phyloP scores from a whole-genome alignment of 2,888 invertebrate species.

The Scaptodrosophila latifasciaeformis region DNA sequence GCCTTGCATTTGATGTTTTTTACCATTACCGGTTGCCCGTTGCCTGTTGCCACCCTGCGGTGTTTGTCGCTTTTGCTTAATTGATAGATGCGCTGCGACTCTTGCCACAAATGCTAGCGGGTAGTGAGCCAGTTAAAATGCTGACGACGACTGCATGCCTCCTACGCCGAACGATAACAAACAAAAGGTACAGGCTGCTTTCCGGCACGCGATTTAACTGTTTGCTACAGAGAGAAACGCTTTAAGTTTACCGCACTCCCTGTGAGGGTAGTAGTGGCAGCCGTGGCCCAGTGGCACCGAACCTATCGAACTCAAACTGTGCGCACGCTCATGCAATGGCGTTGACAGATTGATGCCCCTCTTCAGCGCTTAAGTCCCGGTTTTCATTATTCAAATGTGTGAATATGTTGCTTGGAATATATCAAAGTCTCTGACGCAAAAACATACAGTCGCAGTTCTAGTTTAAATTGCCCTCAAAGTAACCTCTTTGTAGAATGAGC shows the following conservation, averaged over 20 bases:
- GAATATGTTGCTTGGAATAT: conserved; percentile 59
- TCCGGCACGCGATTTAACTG: conserved; percentile 58
- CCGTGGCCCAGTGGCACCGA: conserved; percentile 63
- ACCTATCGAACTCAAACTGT: conserved; percentile 72
- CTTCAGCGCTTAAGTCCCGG: conserved; percentile 23
- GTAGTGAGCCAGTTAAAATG: too few relatives aligned
- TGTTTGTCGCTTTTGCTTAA: conserved; percentile 59
- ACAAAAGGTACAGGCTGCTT: conserved; percentile 2
- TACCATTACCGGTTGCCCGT: conserved; percentile 15
- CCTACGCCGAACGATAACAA: conserved; percentile 25
- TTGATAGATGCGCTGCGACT: conserved; percentile 46
- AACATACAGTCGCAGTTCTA: background rate
- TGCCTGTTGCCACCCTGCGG: background rate
- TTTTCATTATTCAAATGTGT: conserved; percentile 65
- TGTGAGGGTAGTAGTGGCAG: conserved; percentile 12
- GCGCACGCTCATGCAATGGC: conserved; percentile 68
- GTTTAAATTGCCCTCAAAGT: too few relatives aligned
- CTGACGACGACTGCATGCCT: background rate
- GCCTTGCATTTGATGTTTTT: conserved; percentile 62
- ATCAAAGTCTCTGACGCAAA: conserved; percentile 49
- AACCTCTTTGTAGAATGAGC: too few relatives aligned
- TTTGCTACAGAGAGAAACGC: conserved; percentile 26
- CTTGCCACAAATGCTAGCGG: too few relatives aligned
- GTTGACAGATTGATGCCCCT: conserved; percentile 66
- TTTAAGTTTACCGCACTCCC: conserved; percentile 9